phyloP scores from a whole-genome alignment of 2,888 invertebrate genomes.

The Polia nebulosa region DNA sequence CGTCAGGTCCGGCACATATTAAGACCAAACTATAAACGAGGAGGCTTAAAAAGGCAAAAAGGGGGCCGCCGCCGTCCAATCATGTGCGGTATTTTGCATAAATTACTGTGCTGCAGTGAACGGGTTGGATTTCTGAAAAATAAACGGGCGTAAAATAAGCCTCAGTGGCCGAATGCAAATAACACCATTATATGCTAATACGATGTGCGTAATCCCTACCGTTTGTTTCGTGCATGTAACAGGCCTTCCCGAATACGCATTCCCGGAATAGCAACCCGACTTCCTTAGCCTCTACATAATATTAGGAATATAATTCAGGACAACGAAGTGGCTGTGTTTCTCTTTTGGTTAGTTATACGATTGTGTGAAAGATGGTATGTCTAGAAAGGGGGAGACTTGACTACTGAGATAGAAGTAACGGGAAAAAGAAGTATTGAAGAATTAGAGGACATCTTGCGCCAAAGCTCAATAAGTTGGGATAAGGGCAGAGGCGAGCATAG shows the following conservation, averaged over 20 bases:
- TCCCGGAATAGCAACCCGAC: conserved; percentile 75
- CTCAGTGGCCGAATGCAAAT: conserved; percentile 85
- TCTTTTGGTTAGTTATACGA: conserved; percentile 5
- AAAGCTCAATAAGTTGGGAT: neutral
- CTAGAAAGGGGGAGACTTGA: neutral
- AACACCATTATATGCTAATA: conserved; percentile 89
- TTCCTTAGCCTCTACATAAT: conserved; percentile 68
- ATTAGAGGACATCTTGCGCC: neutral
- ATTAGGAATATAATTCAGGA: conserved; percentile 53
- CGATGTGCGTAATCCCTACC: conserved; percentile 84
- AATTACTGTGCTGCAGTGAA: conserved; percentile 83
- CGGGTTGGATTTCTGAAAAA: conserved; percentile 86
- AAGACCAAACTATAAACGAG: conserved; percentile 75
- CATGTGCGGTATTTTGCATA: conserved; percentile 88
- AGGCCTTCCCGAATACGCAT: conserved; percentile 79
- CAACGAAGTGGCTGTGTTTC: conserved; percentile 37
- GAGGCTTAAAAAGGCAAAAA: conserved; percentile 75
- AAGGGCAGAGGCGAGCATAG: neutral
- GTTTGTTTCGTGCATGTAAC: conserved; percentile 80
- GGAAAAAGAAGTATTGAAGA: neutral
- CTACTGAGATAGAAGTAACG: neutral
- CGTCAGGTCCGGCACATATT: conserved; percentile 69
- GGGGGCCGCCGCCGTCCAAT: conserved; percentile 80
- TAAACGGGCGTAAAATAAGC: conserved; percentile 85
- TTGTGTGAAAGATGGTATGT: neutral